Base-by-base conservation (phyloP, 2,888 invertebrate genomes). In the Clepsis dumicolana region DNA sequence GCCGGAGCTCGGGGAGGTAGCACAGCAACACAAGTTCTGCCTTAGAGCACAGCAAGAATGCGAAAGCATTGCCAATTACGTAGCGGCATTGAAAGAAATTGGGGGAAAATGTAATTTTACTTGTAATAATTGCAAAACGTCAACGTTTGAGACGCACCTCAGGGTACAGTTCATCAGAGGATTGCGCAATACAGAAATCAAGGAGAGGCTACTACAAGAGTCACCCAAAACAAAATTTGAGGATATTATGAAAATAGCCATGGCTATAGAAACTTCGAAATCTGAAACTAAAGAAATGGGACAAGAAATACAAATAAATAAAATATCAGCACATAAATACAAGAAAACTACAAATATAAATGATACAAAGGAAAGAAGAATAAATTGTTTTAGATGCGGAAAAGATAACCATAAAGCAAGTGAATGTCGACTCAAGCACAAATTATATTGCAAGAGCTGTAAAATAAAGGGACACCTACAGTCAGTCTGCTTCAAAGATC, bases 41-140 rank as follows among this genome's bases (percentile, higher is more conserved):
- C 50, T 61, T 10, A 18, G 56, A 1, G 2, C 0, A 3, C 56
- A 56, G 10, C 50, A 48, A 1, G 48, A 64, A 2, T 8, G 25
- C 12, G 64, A 64, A 56, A 27, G 29, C 27, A 56, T 56, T 14
- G 56, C 64, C 4, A 64, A 56, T 16, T 62, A 32, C 25, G 66
- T 66, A 1, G 66, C 56, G 1, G 56, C 48, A 12, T 25, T 70
- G 7, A 70, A 61, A 48, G 62, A 57, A 59, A 65, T 70, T 14
- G 65, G 62, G 2, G 65, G 62, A 5, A 70, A 70, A 62, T 70
- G 70, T 21, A 65, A 70, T 52, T 70, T 70, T n/a, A 63, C 50
- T 7, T 65, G 65, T 24, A 70, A 53, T 27, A 35, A 64, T 12
- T 70, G 70, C 52, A 21, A 66, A 35, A n/a, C 50, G 4, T 12